phyloP scores from a whole-genome alignment of 1,140 invertebrate genomes.

The Euborellia annulipes region DNA sequence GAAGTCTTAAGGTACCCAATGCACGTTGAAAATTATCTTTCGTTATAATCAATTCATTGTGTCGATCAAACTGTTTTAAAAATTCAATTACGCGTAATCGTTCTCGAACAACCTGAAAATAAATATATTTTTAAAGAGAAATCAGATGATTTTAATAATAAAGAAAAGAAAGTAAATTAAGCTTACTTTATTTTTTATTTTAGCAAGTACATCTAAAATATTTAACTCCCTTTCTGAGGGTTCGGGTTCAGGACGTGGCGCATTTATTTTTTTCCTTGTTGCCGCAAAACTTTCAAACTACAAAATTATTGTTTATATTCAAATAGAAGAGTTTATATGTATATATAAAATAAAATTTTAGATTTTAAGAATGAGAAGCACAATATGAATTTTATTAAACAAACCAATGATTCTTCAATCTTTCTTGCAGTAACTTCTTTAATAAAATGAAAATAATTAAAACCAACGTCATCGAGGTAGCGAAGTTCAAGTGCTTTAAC shows the following conservation, averaged over 20 bases:
- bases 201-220: conserved; percentile 47
- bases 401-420: conserved; percentile 24
- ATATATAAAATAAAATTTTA: background rate
- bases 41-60: conserved; percentile 38
- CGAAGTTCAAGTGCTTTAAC: conserved; percentile 44
- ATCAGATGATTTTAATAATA: too few relatives aligned
- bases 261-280: conserved; percentile 19
- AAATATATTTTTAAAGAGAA: too few relatives aligned
- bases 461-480: conserved; percentile 49
- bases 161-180: conserved; percentile 1
- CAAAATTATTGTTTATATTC: too few relatives aligned
- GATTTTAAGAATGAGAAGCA: conserved; percentile 2
- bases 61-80: conserved; percentile 39
- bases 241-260: conserved; percentile 15
- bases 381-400: too few relatives aligned
- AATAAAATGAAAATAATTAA: conserved; percentile 47
- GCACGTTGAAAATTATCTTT: conserved; percentile 44
- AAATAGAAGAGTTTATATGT: background rate
- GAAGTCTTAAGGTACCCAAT: conserved; percentile 38
- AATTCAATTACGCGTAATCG: conserved; percentile 39
- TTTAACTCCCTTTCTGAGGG: conserved; percentile 32
- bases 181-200: conserved; percentile 43
- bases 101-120: conserved; percentile 38
- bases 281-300: background rate
- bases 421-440: conserved; percentile 34